Conservation (phyloP, 2,888 invertebrate species). For the Pediacus dermestoides region DNA sequence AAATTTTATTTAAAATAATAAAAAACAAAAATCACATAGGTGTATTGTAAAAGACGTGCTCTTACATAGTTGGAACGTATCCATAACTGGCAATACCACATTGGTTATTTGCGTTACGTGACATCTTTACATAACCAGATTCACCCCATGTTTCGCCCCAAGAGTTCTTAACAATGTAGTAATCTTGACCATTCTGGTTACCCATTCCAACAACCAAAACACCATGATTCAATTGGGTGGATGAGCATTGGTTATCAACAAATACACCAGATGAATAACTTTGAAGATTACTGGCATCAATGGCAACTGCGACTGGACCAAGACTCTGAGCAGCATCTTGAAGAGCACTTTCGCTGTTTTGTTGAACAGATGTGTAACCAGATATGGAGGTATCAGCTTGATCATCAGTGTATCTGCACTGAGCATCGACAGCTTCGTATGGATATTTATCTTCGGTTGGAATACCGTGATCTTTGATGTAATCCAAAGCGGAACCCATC, state of each 20-base stretch:
- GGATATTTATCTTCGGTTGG: slow-evolving; percentile 82
- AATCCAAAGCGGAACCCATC: slow-evolving; percentile 74
- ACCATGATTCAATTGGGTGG: slow-evolving; percentile 71
- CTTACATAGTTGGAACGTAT: slow-evolving; percentile 65
- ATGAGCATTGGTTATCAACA: slow-evolving; percentile 68
- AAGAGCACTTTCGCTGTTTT: slow-evolving; percentile 20
- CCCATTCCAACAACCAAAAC: slow-evolving; percentile 77
- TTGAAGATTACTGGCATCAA: slow-evolving; percentile 78
- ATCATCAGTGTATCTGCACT: slow-evolving; percentile 12
- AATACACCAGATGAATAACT: slow-evolving; percentile 77
- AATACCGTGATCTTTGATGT: slow-evolving; percentile 74
- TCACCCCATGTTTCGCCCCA: slow-evolving; percentile 50
- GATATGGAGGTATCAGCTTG: slow-evolving; percentile 4
- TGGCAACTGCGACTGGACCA: slow-evolving; percentile 81
- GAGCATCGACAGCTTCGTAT: slow-evolving; percentile 49
- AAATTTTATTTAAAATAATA: background rate
- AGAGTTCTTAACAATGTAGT: slow-evolving; percentile 67
- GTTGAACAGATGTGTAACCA: slow-evolving; percentile 2
- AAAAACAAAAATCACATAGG: slow-evolving; percentile 5
- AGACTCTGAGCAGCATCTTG: slow-evolving; percentile 59
- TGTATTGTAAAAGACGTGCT: background rate
- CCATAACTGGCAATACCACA: slow-evolving; percentile 77
- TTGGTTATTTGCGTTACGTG: slow-evolving; percentile 54
- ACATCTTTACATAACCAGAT: slow-evolving; percentile 31
- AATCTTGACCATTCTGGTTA: slow-evolving; percentile 55